Evolutionary conservation across 2,888 invertebrate genomes (phyloP).

Genomic region (Arrhopalites spinosus): DNA sequence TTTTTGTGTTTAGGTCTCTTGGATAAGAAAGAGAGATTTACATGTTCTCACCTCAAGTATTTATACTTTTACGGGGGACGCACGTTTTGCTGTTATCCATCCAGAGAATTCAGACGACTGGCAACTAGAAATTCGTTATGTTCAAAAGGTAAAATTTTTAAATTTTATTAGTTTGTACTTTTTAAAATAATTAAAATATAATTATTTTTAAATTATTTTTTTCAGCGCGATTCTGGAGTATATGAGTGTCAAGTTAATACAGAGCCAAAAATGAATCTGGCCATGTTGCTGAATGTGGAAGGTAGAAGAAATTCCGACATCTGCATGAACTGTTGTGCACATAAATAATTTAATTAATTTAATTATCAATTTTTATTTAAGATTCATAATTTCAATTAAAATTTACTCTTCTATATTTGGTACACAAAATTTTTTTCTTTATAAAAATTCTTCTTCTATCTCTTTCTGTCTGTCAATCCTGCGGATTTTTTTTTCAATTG

Average conservation of each 20-base stretch:
- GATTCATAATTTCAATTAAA: no score
- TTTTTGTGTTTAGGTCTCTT: conserved; percentile 70
- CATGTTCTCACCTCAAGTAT: conserved; percentile 84
- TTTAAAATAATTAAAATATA: no score
- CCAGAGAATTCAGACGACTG: conserved; percentile 84
- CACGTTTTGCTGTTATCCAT: conserved; percentile 81
- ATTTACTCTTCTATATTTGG: no score
- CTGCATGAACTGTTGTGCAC: neutral
- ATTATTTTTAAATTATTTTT: neutral
- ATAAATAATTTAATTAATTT: no score
- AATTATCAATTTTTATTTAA: no score
- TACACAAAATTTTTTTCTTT: no score
- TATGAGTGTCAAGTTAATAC: conserved; percentile 79
- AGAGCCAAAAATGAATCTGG: conserved; percentile 86
- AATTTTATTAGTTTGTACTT: neutral
- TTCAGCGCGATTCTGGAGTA: conserved; percentile 59
- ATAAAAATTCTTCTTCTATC: no score
- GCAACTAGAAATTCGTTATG: conserved; percentile 82
- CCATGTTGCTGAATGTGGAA: conserved; percentile 77
- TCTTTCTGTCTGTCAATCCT: no score
- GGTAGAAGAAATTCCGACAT: conserved; percentile 63
- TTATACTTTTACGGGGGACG: conserved; percentile 86
- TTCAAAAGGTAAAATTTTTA: conserved; percentile 79
- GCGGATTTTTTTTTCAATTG: no score
- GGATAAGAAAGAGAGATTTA: conserved; percentile 80